These are phyloP conservation scores for Micromesistius poutassou DNA, from an alignment of 2,797 vertebrate species.

Conservation along the genomic window DNA sequence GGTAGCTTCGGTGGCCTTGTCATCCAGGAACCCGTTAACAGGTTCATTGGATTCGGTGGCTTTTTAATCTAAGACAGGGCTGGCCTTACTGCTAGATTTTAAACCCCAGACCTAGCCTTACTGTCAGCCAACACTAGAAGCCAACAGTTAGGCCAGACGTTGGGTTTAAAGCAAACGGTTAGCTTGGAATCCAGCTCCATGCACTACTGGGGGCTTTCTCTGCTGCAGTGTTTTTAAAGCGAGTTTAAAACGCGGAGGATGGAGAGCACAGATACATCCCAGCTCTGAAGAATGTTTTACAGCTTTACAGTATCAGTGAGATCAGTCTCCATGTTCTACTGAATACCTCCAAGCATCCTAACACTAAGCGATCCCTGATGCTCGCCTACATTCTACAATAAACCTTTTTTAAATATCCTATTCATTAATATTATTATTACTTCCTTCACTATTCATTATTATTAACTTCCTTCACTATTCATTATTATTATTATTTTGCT, in stretches of 20 bases:
- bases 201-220: neutral
- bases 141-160: neutral
- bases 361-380: no score
- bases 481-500: neutral
- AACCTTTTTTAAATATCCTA: neutral
- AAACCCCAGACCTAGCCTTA: neutral
- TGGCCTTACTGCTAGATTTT: neutral
- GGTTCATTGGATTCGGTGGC: neutral
- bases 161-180: neutral
- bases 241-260: no score
- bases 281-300: no score
- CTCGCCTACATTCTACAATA: neutral
- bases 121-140: neutral
- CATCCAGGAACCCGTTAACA: neutral
- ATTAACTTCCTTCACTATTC: neutral
- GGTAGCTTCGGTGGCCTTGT: neutral
- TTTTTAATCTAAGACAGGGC: neutral
- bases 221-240: no score
- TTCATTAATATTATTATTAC: neutral
- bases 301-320: no score
- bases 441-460: neutral
- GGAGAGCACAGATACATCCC: no score
- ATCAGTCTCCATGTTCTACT: no score
- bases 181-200: neutral
- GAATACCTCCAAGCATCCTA: no score